Conservation (phyloP, 1,140 invertebrate species). For the Rhynchophorus ferrugineus region DNA sequence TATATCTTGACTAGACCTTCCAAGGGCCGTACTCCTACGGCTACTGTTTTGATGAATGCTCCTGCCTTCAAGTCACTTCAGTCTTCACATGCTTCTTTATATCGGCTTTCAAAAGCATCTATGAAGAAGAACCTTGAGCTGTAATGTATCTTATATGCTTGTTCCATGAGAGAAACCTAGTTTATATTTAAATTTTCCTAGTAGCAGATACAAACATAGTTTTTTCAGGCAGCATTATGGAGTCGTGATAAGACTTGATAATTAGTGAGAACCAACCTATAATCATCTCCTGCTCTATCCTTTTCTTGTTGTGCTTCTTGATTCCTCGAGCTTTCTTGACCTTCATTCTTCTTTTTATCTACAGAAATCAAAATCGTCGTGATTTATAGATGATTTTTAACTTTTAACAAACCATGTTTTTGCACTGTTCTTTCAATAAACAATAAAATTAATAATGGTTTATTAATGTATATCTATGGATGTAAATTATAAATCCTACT, state of each 20-base stretch:
- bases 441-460: no score
- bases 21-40: no score
- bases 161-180: no score
- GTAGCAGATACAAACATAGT: conserved; percentile 3
- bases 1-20: no score
- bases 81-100: no score
- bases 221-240: conserved; percentile 14
- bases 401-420: neutral
- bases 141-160: no score
- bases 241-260: conserved; percentile 5
- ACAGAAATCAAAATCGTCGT: conserved; percentile 33
- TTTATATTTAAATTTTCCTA: conserved; percentile 10
- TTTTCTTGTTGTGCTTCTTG: conserved; percentile 15
- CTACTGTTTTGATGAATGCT: no score
- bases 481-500: conserved; percentile 3
- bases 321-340: conserved; percentile 15
- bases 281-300: conserved; percentile 16
- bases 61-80: no score
- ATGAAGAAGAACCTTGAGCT: no score
- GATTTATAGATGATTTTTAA: conserved; percentile 19
- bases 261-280: conserved; percentile 28
- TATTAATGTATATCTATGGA: no score
- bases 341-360: conserved; percentile 29
- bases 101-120: no score
- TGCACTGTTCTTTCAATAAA: conserved; percentile 10